These are phyloP conservation scores for Ictalurus punctatus DNA, from an alignment of 2,113 vertebrate species.

Conservation along the genomic window DNA sequence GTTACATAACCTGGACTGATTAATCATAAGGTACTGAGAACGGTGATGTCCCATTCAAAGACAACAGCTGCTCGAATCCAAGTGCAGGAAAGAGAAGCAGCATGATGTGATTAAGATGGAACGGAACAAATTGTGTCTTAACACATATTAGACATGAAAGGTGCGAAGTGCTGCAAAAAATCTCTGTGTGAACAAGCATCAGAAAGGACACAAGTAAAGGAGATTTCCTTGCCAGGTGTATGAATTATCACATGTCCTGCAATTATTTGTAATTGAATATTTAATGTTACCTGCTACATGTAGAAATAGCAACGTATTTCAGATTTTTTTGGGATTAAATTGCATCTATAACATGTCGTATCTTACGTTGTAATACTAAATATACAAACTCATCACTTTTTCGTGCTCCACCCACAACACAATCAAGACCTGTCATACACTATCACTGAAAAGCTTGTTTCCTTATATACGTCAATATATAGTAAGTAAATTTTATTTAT, in stretches of 20 bases:
- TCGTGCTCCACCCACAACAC: background rate
- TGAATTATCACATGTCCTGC: background rate
- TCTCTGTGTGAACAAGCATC: background rate
- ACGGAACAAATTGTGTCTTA: background rate
- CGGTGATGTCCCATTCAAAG: background rate
- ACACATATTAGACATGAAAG: background rate
- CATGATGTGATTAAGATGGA: slow-evolving; percentile 13
- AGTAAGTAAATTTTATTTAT: too few relatives aligned
- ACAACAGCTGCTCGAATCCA: slow-evolving; percentile 1
- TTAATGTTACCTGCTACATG: background rate
- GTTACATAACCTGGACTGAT: background rate
- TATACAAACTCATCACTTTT: background rate
- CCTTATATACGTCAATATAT: background rate
- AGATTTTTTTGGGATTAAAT: background rate
- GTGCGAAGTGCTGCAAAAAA: background rate
- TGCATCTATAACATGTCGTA: background rate
- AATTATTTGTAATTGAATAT: background rate
- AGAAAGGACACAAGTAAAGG: background rate
- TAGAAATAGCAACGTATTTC: background rate
- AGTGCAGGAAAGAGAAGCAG: background rate
- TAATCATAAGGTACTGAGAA: background rate
- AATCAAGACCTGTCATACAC: background rate
- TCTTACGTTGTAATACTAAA: background rate
- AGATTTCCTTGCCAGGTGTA: background rate
- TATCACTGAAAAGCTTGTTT: background rate